A percentile compares a stretch with the other conserved stretches of the same genome.
Evolutionary conservation across 2,888 invertebrate species (phyloP).

Genomic region (Himalopsyche kuldschensis): DNA sequence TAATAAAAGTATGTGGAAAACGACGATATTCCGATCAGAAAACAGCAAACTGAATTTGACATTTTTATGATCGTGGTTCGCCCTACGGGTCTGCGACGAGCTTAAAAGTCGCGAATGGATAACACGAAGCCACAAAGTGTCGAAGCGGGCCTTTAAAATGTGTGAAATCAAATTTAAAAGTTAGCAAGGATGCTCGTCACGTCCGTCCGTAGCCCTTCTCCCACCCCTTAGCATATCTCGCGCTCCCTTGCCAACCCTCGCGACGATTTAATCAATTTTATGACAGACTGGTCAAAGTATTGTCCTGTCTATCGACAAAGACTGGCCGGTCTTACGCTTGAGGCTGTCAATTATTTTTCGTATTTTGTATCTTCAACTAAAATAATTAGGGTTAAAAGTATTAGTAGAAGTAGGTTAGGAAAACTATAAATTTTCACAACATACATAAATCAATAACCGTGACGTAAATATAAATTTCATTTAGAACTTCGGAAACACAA

Average conservation of each 20-base stretch:
- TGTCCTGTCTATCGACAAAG: background rate
- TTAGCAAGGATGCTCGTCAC: background rate
- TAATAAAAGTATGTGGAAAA: too few species aligned
- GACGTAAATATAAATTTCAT: too few species aligned
- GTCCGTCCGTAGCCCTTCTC: background rate
- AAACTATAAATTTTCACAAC: too few species aligned
- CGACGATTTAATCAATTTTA: constrained; percentile 4
- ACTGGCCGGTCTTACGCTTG: background rate
- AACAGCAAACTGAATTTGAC: too few species aligned
- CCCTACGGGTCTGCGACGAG: background rate
- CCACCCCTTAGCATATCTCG: background rate
- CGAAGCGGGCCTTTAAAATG: constrained; percentile 1
- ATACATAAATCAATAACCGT: too few species aligned
- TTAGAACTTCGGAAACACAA: too few species aligned
- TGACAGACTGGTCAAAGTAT: background rate
- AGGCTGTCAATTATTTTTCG: background rate
- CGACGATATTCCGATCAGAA: too few species aligned
- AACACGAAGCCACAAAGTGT: background rate
- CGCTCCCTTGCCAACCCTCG: background rate
- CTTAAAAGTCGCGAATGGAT: background rate
- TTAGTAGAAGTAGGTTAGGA: too few species aligned
- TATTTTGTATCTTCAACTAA: too few species aligned
- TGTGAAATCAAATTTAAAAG: constrained; percentile 4
- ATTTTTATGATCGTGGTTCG: too few species aligned
- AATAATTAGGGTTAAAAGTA: too few species aligned